These are phyloP conservation scores for Chionoecetes opilio DNA, from an alignment of 1,140 invertebrate genomes.

Conservation along the genomic window DNA sequence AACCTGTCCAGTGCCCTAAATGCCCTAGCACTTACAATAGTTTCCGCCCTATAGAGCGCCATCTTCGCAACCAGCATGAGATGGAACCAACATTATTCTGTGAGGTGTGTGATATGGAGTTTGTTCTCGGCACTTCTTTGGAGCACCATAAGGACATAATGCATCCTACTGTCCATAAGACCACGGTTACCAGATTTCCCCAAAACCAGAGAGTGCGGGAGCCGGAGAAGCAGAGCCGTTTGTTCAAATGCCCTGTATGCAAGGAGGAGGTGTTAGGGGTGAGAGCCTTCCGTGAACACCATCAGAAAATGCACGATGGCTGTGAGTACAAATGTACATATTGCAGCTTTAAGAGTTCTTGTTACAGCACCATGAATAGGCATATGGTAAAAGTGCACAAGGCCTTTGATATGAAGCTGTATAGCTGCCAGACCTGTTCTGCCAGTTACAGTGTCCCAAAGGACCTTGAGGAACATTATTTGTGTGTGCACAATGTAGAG, in stretches of 20 bases:
- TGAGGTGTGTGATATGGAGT: constrained; percentile 74
- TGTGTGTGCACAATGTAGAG: constrained; percentile 59
- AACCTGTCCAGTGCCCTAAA: constrained; percentile 65
- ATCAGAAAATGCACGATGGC: constrained; percentile 68
- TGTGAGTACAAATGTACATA: constrained; percentile 75
- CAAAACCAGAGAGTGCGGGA: neutral
- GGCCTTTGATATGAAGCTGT: constrained; percentile 56
- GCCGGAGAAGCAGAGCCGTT: constrained; percentile 36
- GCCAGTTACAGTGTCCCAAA: constrained; percentile 58
- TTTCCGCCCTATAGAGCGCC: constrained; percentile 62
- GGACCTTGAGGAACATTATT: constrained; percentile 74
- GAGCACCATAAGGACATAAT: constrained; percentile 74
- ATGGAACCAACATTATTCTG: constrained; percentile 66
- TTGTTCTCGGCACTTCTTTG: constrained; percentile 69
- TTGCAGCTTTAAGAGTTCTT: constrained; percentile 73
- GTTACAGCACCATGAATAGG: constrained; percentile 70
- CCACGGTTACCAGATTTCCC: constrained; percentile 40
- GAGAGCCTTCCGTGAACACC: constrained; percentile 55
- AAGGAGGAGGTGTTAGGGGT: constrained; percentile 55
- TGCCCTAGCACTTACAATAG: constrained; percentile 65
- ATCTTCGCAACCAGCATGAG: constrained; percentile 63
- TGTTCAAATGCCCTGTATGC: constrained; percentile 71
- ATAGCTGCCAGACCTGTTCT: constrained; percentile 68
- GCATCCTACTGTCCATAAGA: constrained; percentile 61
- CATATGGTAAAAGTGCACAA: constrained; percentile 78